Evolutionary conservation across 2,797 vertebrate species (phyloP), one percentile per base, ranked within the genome.

Genomic region (Cichlasoma orientale): DNA sequence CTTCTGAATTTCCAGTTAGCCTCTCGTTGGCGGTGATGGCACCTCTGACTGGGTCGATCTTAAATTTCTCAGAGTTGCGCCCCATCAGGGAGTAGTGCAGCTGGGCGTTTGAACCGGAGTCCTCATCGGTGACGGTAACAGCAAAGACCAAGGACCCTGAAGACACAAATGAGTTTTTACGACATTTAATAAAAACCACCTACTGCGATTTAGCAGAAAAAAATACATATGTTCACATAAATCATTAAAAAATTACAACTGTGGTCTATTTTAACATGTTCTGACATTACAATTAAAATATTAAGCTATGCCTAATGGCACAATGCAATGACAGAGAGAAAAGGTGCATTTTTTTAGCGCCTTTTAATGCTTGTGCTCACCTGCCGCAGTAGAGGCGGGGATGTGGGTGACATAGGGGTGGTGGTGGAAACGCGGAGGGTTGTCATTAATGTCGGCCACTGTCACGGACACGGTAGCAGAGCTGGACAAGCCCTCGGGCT

Each of bases 381-480:
- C 98, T 96, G 97, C 90, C 21, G 94, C 69, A 14, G 97, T 96
- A 27, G 97, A 97, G 0, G 97, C 97, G 0, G 98, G 97, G 47
- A 99, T 95, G 7, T 99, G 98, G 1, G 98, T 99, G 88, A 99
- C 98, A 0, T 99, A 99, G 4, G 98, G 98, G 81, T 99, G 97
- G 90, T 99, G 98, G 52, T 98, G 97, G 94, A 99, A 99, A 85
- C 93, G 96, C 2, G 98, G 98, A 0, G 98, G 98, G 87, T 99
- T 99, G 87, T 99, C 98, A 2, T 99, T 99, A 88, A 99, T 95
- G 68, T 99, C 98, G 0, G 96, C 83, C 72, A 99, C 95, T 0
- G 95, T 93, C 73, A 99, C 96, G 0, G 97, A 95, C 79, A 99
- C 98, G 0, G 95, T 98, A 86, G 98, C 89, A 0, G 98, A 99